Conservation (phyloP, 1,140 invertebrate species). For the Hesperophylax magnus region DNA sequence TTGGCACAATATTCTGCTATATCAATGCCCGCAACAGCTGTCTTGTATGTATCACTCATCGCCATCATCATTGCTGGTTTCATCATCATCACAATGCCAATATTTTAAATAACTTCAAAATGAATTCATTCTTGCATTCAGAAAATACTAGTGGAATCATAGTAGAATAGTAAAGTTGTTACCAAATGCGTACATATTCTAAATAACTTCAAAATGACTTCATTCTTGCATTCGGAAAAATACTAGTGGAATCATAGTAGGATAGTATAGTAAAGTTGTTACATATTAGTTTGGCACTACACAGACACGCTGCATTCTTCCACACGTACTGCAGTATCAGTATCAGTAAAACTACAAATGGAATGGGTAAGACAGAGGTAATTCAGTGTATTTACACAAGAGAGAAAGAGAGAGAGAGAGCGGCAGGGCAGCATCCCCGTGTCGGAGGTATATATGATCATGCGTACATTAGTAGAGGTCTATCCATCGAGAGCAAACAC, state of each 20-base stretch:
- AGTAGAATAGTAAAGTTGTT: background rate
- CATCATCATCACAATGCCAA: no score
- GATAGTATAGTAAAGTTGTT: background rate
- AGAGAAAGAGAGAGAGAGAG: no score
- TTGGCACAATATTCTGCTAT: slow-evolving; percentile 40
- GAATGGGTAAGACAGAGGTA: slow-evolving; percentile 5
- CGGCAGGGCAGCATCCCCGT: background rate
- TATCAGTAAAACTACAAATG: background rate
- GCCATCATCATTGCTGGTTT: no score
- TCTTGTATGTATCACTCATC: no score
- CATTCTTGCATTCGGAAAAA: no score
- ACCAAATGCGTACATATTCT: no score
- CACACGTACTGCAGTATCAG: background rate
- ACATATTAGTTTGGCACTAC: background rate
- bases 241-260: no score
- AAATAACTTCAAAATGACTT: background rate
- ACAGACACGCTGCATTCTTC: background rate
- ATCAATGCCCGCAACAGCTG: slow-evolving; percentile 43
- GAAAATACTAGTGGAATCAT: no score
- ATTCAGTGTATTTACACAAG: slow-evolving; percentile 16
- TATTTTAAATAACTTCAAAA: no score
- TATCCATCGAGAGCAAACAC: slow-evolving; percentile 39
- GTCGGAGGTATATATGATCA: slow-evolving; percentile 24
- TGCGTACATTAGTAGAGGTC: slow-evolving; percentile 55
- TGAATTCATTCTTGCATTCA: no score